These are phyloP conservation scores for Molossus alvarezi DNA, from an alignment of 2,797 vertebrate genomes.

Conservation along the genomic window DNA sequence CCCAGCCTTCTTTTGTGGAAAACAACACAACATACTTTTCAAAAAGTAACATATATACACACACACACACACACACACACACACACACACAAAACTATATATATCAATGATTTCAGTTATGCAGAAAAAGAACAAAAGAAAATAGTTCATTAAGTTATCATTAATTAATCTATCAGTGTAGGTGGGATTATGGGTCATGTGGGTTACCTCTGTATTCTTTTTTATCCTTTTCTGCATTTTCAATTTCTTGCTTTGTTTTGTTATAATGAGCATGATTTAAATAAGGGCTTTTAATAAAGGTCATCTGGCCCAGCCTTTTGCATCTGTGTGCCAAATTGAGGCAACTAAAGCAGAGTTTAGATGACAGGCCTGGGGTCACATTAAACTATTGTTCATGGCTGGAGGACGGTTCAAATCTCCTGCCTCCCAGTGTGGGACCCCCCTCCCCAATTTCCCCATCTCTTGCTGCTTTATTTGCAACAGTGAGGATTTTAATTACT, in stretches of 20 bases:
- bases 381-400: neutral
- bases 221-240: slow-evolving; percentile 41
- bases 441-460: rapidly evolving
- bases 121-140: neutral
- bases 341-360: neutral
- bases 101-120: neutral
- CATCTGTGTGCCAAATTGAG: neutral
- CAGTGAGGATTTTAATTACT: neutral
- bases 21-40: neutral
- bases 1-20: neutral
- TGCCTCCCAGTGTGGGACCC: neutral
- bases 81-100: neutral
- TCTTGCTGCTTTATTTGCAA: neutral
- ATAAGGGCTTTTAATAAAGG: neutral
- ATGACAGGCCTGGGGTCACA: neutral
- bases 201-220: neutral
- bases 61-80: neutral
- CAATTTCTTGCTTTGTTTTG: slow-evolving; percentile 48
- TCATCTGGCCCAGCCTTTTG: neutral
- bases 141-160: neutral
- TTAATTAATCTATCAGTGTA: neutral
- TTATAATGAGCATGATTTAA: neutral
- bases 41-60: neutral
- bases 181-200: neutral
- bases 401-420: neutral